Evolutionary conservation across 2,888 invertebrate species (phyloP).

Genomic region (Ophion costatus): DNA sequence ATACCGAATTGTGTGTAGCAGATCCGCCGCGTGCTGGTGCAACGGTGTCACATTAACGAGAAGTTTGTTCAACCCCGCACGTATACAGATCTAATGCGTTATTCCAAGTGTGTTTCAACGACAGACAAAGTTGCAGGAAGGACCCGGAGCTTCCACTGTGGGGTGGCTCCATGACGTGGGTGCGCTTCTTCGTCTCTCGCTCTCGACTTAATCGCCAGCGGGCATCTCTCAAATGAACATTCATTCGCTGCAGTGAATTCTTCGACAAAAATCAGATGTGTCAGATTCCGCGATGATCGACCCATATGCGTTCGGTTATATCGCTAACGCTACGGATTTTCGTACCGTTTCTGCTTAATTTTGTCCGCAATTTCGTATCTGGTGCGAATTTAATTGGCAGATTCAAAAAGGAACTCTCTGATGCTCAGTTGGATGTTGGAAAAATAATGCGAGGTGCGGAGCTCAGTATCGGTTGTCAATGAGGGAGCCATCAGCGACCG

Average conservation of each 20-base stretch:
- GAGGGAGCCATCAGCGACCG: no score
- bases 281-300: background rate
- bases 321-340: background rate
- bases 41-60: constrained; percentile 46
- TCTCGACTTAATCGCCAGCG: background rate
- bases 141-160: background rate
- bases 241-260: background rate
- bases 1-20: constrained; percentile 41
- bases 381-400: background rate
- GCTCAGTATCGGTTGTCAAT: no score
- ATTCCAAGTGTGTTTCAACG: constrained; percentile 29
- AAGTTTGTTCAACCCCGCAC: constrained; percentile 41
- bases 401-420: background rate
- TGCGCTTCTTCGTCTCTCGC: background rate
- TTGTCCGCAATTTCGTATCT: background rate
- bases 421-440: no score
- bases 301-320: background rate
- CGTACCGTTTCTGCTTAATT: background rate
- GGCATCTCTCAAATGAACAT: background rate
- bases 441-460: no score
- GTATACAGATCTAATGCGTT: constrained; percentile 36
- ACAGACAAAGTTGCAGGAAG: constrained; percentile 31
- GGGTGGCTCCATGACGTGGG: background rate
- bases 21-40: constrained; percentile 1
- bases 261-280: background rate